phyloP scores from a whole-genome alignment of 2,113 vertebrate species.

The Cisticola juncidis region DNA sequence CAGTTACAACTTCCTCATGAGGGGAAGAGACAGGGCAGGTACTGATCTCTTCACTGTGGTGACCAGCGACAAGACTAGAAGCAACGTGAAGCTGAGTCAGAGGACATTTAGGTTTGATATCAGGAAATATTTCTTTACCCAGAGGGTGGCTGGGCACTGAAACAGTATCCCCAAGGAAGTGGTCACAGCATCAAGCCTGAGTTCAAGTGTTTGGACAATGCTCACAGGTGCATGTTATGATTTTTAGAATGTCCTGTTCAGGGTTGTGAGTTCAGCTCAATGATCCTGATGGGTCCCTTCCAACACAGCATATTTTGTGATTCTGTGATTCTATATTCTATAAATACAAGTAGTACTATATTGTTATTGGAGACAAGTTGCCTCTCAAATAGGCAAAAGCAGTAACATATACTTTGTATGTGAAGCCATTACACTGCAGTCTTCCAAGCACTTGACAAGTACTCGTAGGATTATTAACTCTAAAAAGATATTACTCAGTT shows the following conservation, averaged over 20 bases:
- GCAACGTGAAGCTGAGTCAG: not conserved
- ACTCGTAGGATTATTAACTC: not conserved
- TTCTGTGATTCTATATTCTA: not conserved
- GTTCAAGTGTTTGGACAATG: not conserved
- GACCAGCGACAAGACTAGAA: not conserved
- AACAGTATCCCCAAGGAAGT: not conserved
- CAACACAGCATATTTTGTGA: not conserved
- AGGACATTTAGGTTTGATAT: accelerated
- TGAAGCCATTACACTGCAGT: not conserved
- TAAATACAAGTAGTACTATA: not conserved
- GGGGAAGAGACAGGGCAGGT: not conserved
- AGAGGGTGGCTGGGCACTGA: not conserved
- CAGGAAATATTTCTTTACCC: not conserved
- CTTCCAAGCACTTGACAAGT: not conserved
- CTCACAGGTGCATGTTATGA: not conserved
- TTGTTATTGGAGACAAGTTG: not conserved
- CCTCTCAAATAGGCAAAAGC: not conserved
- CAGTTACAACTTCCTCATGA: not conserved
- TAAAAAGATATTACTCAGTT: not conserved
- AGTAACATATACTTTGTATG: not conserved
- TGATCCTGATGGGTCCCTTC: not conserved
- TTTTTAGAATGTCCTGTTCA: not conserved
- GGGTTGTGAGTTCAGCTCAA: too few species aligned
- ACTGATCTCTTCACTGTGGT: not conserved
- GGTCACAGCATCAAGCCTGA: not conserved